Conservation (phyloP, 2,888 invertebrate species). For the Macrosiphum euphorbiae region DNA sequence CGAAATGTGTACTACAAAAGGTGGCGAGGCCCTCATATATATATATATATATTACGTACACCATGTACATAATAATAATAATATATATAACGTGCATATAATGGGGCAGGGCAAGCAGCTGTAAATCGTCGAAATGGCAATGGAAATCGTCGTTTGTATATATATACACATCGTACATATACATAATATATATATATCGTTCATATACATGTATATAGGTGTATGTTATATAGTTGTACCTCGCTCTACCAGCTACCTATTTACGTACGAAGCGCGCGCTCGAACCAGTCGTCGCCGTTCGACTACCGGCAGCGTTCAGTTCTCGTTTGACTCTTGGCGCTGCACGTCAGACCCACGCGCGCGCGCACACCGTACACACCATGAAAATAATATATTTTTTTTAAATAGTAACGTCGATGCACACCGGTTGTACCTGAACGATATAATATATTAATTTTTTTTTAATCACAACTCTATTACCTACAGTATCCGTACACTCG, state of each 20-base stretch:
- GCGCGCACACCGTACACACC: background rate
- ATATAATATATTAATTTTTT: background rate
- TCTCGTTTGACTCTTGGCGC: conserved; percentile 57
- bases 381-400: background rate
- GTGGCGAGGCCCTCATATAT: conserved; percentile 31
- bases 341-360: conserved; percentile 8
- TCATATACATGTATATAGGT: too few species aligned
- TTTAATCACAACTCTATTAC: background rate
- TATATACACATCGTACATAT: background rate
- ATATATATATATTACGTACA: background rate
- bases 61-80: background rate
- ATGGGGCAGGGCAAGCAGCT: conserved; percentile 59
- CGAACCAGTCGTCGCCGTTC: conserved; percentile 45
- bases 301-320: conserved; percentile 43
- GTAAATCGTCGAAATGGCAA: conserved; percentile 62
- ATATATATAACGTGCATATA: conserved; percentile 42
- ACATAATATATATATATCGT: too few species aligned
- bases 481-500: background rate
- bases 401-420: background rate
- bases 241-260: background rate
- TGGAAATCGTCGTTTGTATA: conserved; percentile 5
- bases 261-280: background rate
- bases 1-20: conserved; percentile 45
- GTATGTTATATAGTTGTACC: background rate
- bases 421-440: background rate